These are phyloP conservation scores for Litocranius walleri DNA, from an alignment of 2,113 vertebrate species.

Conservation along the genomic window DNA sequence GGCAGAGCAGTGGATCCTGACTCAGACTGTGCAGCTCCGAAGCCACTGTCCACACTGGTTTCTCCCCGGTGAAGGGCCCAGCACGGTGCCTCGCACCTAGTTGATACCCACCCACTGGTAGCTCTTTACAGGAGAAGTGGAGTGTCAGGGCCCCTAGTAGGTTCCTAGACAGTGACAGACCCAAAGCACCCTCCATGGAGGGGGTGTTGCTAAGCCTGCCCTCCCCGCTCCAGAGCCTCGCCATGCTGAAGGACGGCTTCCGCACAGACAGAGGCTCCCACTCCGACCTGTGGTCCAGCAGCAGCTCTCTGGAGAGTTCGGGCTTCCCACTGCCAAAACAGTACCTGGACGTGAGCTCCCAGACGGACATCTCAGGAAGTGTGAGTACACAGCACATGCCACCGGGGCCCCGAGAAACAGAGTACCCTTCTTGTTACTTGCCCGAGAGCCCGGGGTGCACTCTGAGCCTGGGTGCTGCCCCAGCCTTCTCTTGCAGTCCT, in stretches of 20 bases:
- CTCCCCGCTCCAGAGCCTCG: slow-evolving; percentile 87
- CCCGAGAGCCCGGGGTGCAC: neutral
- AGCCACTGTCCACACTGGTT: neutral
- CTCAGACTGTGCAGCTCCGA: neutral
- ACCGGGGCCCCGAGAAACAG: fast-evolving
- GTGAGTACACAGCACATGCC: slow-evolving; percentile 77
- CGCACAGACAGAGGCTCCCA: slow-evolving; percentile 87
- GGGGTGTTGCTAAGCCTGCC: neutral
- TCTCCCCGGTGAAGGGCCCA: fast-evolving
- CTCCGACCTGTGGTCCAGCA: slow-evolving; percentile 92
- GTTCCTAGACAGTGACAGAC: neutral
- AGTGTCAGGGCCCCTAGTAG: neutral
- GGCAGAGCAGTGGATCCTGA: neutral
- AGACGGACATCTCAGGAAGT: slow-evolving; percentile 93
- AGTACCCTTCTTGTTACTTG: neutral
- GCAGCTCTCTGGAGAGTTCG: slow-evolving; percentile 85
- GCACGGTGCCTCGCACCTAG: neutral
- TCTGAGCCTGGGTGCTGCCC: neutral
- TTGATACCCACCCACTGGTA: neutral
- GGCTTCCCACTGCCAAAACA: slow-evolving; percentile 84
- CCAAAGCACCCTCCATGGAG: neutral
- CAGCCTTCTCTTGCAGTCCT: neutral
- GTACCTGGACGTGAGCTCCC: slow-evolving; percentile 93
- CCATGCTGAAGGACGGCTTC: slow-evolving; percentile 93
- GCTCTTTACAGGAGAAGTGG: neutral